These are phyloP conservation scores for Chelidonichthys spinosus DNA, from an alignment of 2,797 vertebrate species.

Conservation along the genomic window DNA sequence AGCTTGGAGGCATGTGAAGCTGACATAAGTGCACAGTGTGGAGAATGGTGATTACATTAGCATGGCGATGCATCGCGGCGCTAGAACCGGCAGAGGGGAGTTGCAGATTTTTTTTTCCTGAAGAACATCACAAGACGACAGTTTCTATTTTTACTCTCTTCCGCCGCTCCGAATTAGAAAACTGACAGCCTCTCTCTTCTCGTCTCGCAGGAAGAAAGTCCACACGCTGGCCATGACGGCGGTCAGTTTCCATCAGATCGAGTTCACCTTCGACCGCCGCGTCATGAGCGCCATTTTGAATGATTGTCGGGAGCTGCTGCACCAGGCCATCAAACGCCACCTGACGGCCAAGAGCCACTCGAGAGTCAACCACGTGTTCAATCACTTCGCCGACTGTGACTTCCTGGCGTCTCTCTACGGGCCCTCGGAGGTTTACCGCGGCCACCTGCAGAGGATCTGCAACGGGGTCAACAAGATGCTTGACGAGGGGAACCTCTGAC, in stretches of 20 bases:
- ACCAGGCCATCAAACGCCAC: conserved; percentile 91
- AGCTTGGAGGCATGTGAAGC: conserved; percentile 44
- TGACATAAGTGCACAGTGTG: conserved; percentile 51
- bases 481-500: conserved; percentile 93
- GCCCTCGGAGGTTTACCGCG: conserved; percentile 88
- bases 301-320: conserved; percentile 93
- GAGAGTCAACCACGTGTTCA: conserved; percentile 94
- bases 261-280: conserved; percentile 97
- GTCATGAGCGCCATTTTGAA: conserved; percentile 90
- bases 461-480: conserved; percentile 94
- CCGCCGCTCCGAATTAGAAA: conserved; percentile 48
- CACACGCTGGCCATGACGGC: conserved; percentile 94
- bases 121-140: conserved; percentile 60
- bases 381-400: conserved; percentile 93
- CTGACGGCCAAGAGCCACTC: conserved; percentile 94
- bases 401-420: conserved; percentile 92
- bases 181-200: conserved; percentile 50
- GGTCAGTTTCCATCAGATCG: conserved; percentile 96
- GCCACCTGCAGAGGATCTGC: conserved; percentile 90
- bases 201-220: conserved; percentile 85
- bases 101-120: conserved; percentile 44
- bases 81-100: conserved; percentile 41
- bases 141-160: conserved; percentile 72
- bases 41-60: conserved; percentile 56
- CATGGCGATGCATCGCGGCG: conserved; percentile 50